A percentile compares a stretch with the other conserved stretches of the same genome.
phyloP scores from a whole-genome alignment of 2,888 invertebrate species.

The Azorinus chamasolen region DNA sequence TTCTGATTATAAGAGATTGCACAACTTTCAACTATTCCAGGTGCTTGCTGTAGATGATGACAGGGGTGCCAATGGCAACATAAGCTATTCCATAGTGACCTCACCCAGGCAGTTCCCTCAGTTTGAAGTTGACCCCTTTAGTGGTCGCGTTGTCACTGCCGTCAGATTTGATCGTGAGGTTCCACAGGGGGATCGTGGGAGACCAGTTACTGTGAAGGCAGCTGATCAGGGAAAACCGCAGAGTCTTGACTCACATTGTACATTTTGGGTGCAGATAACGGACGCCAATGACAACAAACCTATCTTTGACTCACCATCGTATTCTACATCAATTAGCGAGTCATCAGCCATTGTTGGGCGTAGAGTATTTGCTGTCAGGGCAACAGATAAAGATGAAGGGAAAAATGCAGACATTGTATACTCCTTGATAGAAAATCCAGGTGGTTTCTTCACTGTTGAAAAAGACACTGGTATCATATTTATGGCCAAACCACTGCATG shows the following conservation, averaged over 20 bases:
- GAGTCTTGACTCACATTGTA: conserved; percentile 98
- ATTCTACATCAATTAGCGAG: conserved; percentile 68
- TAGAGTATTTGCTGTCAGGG: conserved; percentile 86
- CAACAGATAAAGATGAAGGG: conserved; percentile 98
- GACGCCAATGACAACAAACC: conserved; percentile 84
- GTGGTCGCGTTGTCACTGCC: conserved; percentile 93
- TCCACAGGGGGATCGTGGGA: conserved; percentile 72
- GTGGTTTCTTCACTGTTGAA: conserved; percentile 98
- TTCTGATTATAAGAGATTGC: too few species aligned
- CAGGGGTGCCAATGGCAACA: conserved; percentile 93
- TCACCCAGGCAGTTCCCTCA: conserved; percentile 95
- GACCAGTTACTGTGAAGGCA: conserved; percentile 94
- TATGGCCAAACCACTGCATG: conserved; percentile 93
- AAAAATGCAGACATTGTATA: conserved; percentile 92
- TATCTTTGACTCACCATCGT: conserved; percentile 79
- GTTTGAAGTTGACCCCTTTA: conserved; percentile 97
- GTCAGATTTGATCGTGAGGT: conserved; percentile 94
- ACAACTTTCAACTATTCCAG: conserved; percentile 85
- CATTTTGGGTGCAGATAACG: conserved; percentile 89
- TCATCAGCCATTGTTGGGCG: conserved; percentile 64
- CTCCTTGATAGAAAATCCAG: conserved; percentile 90
- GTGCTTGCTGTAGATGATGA: conserved; percentile 98
- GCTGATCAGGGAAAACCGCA: conserved; percentile 98
- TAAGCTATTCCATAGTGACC: conserved; percentile 94
- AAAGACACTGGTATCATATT: conserved; percentile 99